Conservation (phyloP, 2,113 vertebrate genomes). For the Carettochelys insculpta region DNA sequence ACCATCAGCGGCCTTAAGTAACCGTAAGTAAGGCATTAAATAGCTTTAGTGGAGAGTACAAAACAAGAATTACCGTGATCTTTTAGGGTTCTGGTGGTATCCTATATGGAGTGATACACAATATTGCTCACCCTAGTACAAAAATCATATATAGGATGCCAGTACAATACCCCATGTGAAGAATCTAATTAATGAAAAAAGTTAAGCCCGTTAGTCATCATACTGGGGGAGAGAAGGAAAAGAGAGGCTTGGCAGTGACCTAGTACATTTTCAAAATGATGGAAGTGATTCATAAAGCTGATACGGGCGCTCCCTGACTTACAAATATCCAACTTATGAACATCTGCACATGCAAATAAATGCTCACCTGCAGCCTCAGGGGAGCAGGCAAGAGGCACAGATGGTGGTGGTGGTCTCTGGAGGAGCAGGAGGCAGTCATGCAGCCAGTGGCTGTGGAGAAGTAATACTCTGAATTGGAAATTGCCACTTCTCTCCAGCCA, state of each 20-base stretch:
- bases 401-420: too few species aligned
- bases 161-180: background rate
- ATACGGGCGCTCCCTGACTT: too few species aligned
- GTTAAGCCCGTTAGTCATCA: background rate
- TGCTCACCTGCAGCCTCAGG: too few species aligned
- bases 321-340: too few species aligned
- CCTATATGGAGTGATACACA: fast-evolving
- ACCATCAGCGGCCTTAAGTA: background rate
- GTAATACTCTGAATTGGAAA: too few species aligned
- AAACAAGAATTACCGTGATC: background rate
- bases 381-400: too few species aligned
- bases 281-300: background rate
- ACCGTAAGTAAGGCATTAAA: background rate
- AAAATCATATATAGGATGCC: background rate
- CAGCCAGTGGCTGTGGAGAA: too few species aligned
- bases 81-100: background rate
- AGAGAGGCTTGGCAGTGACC: background rate
- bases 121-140: background rate
- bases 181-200: background rate
- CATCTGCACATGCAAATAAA: too few species aligned
- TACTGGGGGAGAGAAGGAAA: background rate
- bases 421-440: too few species aligned
- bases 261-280: background rate
- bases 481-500: too few species aligned
- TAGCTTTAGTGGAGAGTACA: background rate